Conservation (phyloP, 2,888 invertebrate species). For the Listrodromus nycthemerus region DNA sequence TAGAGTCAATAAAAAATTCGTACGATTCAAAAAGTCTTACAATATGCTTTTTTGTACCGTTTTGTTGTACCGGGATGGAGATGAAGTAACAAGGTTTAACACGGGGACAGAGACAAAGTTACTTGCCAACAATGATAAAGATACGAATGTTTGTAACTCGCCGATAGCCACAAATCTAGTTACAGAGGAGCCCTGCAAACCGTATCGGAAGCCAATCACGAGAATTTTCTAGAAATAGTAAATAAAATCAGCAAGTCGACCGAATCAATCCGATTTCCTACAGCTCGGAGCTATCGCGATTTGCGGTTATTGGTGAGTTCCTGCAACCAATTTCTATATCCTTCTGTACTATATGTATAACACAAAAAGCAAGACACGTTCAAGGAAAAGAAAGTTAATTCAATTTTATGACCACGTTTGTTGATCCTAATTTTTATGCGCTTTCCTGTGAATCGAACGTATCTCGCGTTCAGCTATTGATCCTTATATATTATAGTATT, state of each 20-base stretch:
- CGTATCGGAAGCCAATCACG: not conserved
- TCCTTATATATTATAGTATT: too few relatives aligned
- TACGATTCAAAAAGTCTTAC: too few relatives aligned
- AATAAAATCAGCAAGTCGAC: not conserved
- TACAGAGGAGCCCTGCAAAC: not conserved
- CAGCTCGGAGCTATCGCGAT: not conserved
- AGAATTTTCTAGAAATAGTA: not conserved
- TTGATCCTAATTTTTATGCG: not conserved
- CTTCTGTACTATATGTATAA: not conserved
- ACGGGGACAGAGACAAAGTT: not conserved
- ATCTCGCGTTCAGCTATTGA: not conserved
- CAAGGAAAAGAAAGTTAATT: not conserved
- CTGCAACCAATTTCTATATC: not conserved
- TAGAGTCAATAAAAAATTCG: too few relatives aligned
- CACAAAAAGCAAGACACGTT: not conserved
- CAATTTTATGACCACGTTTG: not conserved
- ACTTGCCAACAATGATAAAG: not conserved
- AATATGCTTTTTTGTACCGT: too few relatives aligned
- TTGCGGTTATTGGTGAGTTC: slow-evolving; percentile 3
- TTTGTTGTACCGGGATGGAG: not conserved
- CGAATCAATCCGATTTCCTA: not conserved
- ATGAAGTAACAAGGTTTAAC: not conserved
- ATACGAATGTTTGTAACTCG: not conserved
- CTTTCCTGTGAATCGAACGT: not conserved
- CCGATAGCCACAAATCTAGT: not conserved